Evolutionary conservation across 2,113 vertebrate species (phyloP).

Genomic region (Tricholaema leucomelas): DNA sequence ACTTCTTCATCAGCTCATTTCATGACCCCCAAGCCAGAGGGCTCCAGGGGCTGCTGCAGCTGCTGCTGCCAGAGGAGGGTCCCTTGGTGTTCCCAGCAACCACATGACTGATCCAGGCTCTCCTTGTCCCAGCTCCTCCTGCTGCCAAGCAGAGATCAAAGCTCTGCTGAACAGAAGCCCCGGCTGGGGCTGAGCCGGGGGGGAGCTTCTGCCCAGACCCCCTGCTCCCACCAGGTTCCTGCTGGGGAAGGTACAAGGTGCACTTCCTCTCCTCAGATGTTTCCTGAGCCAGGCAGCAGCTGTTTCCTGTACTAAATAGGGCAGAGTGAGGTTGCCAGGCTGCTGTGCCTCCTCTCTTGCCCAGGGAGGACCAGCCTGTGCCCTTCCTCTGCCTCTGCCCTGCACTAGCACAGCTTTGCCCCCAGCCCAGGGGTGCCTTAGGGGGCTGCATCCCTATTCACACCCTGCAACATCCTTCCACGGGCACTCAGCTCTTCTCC

Average conservation of each 20-base stretch:
- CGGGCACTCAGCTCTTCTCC: background rate
- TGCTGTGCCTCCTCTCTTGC: background rate
- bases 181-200: rapidly evolving
- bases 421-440: background rate
- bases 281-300: constrained; percentile 56
- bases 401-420: rapidly evolving
- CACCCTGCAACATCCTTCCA: background rate
- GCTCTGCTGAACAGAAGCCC: background rate
- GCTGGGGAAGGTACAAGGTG: background rate
- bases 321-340: background rate
- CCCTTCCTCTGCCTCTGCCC: background rate
- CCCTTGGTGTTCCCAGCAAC: rapidly evolving
- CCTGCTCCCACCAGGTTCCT: background rate
- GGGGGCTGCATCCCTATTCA: background rate
- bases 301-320: constrained; percentile 64
- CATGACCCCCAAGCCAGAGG: background rate
- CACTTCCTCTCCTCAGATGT: background rate
- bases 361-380: background rate
- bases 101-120: rapidly evolving
- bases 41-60: background rate
- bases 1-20: background rate
- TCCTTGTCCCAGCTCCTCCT: rapidly evolving
- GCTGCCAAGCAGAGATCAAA: background rate
- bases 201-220: background rate
- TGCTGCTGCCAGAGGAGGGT: rapidly evolving